Evolutionary conservation across 2,113 vertebrate genomes (phyloP).

Genomic region (Tetrax tetrax): DNA sequence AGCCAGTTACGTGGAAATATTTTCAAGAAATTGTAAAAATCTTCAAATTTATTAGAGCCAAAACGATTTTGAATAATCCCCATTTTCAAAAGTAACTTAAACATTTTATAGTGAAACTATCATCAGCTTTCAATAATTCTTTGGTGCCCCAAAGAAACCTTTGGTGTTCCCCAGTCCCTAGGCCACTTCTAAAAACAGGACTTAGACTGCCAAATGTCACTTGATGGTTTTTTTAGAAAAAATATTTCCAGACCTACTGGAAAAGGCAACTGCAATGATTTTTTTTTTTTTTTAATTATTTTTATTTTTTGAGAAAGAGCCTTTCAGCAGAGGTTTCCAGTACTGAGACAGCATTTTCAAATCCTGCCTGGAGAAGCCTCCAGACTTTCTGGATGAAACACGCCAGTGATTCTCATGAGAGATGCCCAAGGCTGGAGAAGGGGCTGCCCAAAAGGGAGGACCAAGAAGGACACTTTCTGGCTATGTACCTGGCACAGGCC

Average conservation of each 20-base stretch:
- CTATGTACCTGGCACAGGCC: constrained; percentile 76
- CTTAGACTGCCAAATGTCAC: neutral
- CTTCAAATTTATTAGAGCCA: neutral
- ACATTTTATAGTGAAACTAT: neutral
- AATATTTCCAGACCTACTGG: neutral
- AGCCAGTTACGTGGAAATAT: neutral
- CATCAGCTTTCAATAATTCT: neutral
- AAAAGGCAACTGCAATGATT: neutral
- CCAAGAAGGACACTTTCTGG: neutral
- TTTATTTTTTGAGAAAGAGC: too few species aligned
- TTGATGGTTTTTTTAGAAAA: neutral
- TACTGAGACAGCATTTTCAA: constrained; percentile 46
- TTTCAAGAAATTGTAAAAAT: neutral
- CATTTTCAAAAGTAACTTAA: neutral
- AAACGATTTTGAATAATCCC: neutral
- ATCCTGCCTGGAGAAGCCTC: constrained; percentile 25
- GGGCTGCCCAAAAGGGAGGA: neutral
- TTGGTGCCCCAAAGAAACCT: neutral
- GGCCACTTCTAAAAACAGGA: neutral
- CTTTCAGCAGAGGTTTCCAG: neutral
- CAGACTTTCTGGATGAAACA: neutral
- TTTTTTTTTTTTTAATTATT: too few species aligned
- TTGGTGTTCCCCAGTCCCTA: too few species aligned
- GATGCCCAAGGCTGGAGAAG: constrained; percentile 9
- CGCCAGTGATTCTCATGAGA: neutral